Base-by-base conservation (phyloP, 92 coral and sea anemone species). In the Epizoanthus stellaris region DNA sequence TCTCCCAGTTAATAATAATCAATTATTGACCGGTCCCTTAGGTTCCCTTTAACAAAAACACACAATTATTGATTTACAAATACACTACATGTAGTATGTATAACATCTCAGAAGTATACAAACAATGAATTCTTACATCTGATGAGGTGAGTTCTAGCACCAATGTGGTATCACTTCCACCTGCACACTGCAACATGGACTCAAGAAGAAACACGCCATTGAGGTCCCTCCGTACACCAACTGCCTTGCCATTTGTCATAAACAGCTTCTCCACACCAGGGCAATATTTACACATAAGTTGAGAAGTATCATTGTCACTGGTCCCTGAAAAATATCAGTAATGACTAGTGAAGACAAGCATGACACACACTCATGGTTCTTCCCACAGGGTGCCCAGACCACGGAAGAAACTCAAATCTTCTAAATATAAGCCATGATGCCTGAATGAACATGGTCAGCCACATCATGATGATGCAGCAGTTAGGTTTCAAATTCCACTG, bases 161-260 rank as follows among this genome's bases (percentile, higher is more conserved):
- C 19, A 96, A 91, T 9, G 14, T 91, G 91, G n/a, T 87, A 60
- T 85, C 88, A 60, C 90, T 76, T 60, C 86, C 88, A 3, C 90
- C 87, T 25, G 98, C 93, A 53, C 97, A 89, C 75, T 96, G 98
- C 69, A 96, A 68, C 45, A 92, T 93, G 80, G 95, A 94, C 82
- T 96, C 95, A 86, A 96, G 91, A 12, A 96, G 67, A 73, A 94
- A 93, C 25, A 96, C 91, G n/a, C 98, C 98, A 94, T 96, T 96
- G 53, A 96, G 89, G 82, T 96, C 98, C 84, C 92, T 92, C 72
- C 98, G 85, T n/a, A 94, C 73, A 16, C 98, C 98, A 75, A 95
- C 93, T 15, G 90, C 88, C 36, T 67, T 85, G 30, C 96, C 93
- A 91, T 94, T 88, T 30, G 94, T 94, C 30, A 96, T 88, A 40